Conservation (phyloP, 2,888 invertebrate species). For the Andrena chrysosceles region DNA sequence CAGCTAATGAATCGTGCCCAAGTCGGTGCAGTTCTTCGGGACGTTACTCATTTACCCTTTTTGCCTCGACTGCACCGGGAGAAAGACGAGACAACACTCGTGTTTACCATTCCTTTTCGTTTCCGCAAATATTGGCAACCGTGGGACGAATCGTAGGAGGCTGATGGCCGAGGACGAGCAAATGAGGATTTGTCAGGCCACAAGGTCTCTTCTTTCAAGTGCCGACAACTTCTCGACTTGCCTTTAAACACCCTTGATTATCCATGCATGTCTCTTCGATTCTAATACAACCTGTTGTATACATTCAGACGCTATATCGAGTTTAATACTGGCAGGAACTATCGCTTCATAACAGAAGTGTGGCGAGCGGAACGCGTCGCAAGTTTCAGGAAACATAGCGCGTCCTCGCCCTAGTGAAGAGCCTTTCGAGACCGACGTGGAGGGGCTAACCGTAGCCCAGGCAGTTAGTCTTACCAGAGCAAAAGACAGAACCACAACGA, state of each 20-base stretch:
- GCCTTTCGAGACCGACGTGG: too few species aligned
- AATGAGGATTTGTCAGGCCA: constrained; percentile 31
- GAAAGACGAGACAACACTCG: constrained; percentile 1
- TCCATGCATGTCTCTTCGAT: not conserved
- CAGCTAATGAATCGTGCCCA: constrained; percentile 32
- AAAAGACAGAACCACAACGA: too few species aligned
- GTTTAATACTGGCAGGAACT: not conserved
- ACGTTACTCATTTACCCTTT: constrained; percentile 3
- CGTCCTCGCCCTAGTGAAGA: too few species aligned
- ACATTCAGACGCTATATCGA: too few species aligned
- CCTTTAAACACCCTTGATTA: constrained; percentile 1
- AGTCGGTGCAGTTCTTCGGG: constrained; percentile 24
- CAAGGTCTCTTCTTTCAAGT: constrained; percentile 22
- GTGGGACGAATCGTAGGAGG: constrained; percentile 73
- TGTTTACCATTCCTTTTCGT: constrained; percentile 69
- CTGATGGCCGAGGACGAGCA: not conserved
- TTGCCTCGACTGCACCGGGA: not conserved
- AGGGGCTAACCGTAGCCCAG: too few species aligned
- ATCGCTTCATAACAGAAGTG: too few species aligned
- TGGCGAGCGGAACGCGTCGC: too few species aligned
- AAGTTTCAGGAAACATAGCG: too few species aligned
- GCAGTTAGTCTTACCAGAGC: too few species aligned
- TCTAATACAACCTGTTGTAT: too few species aligned
- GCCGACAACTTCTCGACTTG: constrained; percentile 11
- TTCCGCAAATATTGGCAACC: constrained; percentile 75